A percentile compares a stretch with the other conserved stretches of the same genome.
phyloP scores from a whole-genome alignment of 2,113 vertebrate species.

The Ictidomys tridecemlineatus region DNA sequence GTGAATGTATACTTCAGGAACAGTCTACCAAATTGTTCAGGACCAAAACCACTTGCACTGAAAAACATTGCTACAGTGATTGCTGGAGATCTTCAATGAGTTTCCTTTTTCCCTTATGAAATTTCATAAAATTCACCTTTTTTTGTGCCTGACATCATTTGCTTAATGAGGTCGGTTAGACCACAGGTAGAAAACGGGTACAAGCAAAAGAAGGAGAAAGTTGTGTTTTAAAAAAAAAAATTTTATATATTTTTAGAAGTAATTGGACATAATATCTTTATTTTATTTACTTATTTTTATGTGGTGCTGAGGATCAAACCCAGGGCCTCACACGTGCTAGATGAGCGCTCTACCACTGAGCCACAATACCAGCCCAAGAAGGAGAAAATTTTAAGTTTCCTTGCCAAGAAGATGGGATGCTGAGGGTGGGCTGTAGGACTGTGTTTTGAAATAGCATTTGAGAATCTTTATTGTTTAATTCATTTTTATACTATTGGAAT shows the following conservation, averaged over 20 bases:
- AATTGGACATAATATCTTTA: too few relatives aligned
- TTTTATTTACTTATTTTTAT: too few relatives aligned
- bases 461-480: background rate
- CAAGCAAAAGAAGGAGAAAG: background rate
- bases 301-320: too few relatives aligned
- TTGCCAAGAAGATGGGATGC: background rate
- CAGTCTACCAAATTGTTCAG: constrained; percentile 13
- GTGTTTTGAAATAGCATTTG: background rate
- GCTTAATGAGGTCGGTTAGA: background rate
- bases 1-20: background rate
- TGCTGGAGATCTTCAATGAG: background rate
- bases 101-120: constrained; percentile 30
- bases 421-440: background rate
- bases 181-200: background rate
- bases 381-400: background rate
- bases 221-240: background rate
- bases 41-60: background rate
- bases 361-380: background rate
- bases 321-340: too few relatives aligned
- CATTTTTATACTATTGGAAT: background rate
- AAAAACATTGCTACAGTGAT: background rate
- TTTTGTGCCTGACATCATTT: background rate
- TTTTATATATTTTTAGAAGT: too few relatives aligned
- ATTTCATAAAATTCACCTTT: background rate
- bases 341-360: too few relatives aligned